Evolutionary conservation across 2,888 invertebrate species (phyloP), one percentile per base, ranked within the genome.

Genomic region (Rhamphomyia laevipes): DNA sequence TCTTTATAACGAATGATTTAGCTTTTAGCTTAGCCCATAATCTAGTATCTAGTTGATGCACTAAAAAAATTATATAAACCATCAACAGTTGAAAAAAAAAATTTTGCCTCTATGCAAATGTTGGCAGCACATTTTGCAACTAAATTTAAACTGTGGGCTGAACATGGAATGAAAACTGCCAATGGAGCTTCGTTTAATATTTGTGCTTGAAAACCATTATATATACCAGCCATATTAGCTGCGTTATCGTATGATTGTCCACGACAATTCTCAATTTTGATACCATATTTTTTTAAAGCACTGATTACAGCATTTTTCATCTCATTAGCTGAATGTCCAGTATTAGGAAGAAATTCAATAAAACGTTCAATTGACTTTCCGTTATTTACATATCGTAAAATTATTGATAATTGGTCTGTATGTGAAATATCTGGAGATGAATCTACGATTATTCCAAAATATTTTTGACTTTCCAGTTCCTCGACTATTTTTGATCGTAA

Each of bases 361-460:
- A 46, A 38, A 13, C 38, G 35, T 46, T 50, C 49, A 10, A 42
- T 16, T 12, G 17, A 15, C 54, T 53, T 49, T 40, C 49, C 56
- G 49, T 41, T 54, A 40, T 52, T 55, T 23, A 61, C 55, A 54
- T 57, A 61, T 54, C 61, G 56, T 41, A 62, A 58, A 15, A 61
- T 56, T 31, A 59, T 56, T 51, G 60, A 58, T 55, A 63, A 57
- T 54, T 63, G 61, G 51, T 62, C 59, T 42, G 57, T 53, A 53
- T 63, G 59, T 49, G 61, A 58, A 37, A 61, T 55, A 57, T 62
- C 60, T 51, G 60, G 60, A 54, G 61, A 60, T 52, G 60, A 60
- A 55, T 62, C 62, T 49, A 62, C 59, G 55, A 58, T 60, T 45
- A 62, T 58, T 17, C 59, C 51, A 47, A 47, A 59, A 51, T 61